Evolutionary conservation across 2,888 invertebrate species (phyloP), one percentile per base, ranked within the genome.

Genomic region (Tachina fera): DNA sequence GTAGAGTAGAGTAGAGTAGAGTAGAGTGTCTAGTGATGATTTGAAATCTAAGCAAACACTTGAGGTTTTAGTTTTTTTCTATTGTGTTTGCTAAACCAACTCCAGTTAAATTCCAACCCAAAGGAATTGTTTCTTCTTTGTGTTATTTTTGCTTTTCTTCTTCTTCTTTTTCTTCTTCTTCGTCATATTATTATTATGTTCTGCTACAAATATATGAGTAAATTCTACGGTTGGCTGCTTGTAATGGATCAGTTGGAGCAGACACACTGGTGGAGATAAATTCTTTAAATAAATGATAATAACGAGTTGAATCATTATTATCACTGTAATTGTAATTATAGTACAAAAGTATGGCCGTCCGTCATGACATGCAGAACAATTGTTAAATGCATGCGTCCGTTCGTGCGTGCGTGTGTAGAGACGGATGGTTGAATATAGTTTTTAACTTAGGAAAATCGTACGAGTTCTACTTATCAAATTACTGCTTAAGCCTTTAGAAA

Each of bases 191-290:
- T 49, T 31, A n/a, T 16, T 51, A 9, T 49, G n/a, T 80, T 74
- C 39, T 49, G 39, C 51, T 43, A 53, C n/a, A 43, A 39, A 51
- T 51, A 77, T 6, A 71, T 3, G 14, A 14, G 51, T 51, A 14
- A 51, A 68, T 58, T 71, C 60, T 61, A 83, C 76, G 86, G 79
- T 86, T 86, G 90, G 91, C 88, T 91, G 91, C 89, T 77, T 90
- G 91, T 90, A 91, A 91, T 91, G 91, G 91, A 90, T 91, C 90
- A 90, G 91, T 90, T 90, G 90, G 90, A 87, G 91, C 88, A 89
- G 89, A 78, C 81, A 80, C 67, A 80, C 79, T 80, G 80, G 71
- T 83, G 76, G 83, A 71, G 79, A 79, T 83, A 76, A 74, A 75
- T 83, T 83, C 65, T 83, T 77, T 58, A 47, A 76, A 78, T 75